These are phyloP conservation scores for Stomatorhinus ivindoensis DNA, from an alignment of 2,113 vertebrate species.

Conservation along the genomic window DNA sequence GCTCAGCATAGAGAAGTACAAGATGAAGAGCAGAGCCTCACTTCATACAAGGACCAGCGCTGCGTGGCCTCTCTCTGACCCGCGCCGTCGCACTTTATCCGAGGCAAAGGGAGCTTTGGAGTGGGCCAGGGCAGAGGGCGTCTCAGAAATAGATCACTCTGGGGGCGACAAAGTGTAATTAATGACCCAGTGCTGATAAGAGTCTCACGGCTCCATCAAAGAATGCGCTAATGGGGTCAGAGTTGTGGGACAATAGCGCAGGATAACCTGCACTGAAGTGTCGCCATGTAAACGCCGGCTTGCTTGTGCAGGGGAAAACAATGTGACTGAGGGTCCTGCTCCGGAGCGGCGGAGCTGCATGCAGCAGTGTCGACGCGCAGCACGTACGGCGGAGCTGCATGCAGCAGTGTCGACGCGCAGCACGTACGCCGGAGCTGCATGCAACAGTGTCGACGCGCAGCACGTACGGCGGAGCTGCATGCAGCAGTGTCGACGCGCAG, in stretches of 20 bases:
- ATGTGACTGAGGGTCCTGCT: background rate
- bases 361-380: too few relatives aligned
- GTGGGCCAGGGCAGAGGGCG: constrained; percentile 45
- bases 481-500: too few relatives aligned
- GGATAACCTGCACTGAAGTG: constrained; percentile 37
- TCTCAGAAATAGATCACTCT: constrained; percentile 69
- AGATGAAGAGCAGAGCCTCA: background rate
- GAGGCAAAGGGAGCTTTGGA: background rate
- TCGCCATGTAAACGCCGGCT: constrained; percentile 14
- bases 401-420: too few relatives aligned
- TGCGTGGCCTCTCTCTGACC: background rate
- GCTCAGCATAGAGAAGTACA: background rate
- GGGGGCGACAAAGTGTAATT: constrained; percentile 74
- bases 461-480: background rate
- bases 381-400: background rate
- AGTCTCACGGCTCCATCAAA: constrained; percentile 62
- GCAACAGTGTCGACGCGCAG: too few relatives aligned
- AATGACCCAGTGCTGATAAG: constrained; percentile 68
- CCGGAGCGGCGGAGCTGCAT: background rate
- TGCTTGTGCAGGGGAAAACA: background rate
- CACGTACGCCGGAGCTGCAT: background rate
- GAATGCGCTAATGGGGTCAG: constrained; percentile 72
- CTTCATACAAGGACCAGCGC: background rate
- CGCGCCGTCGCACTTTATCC: background rate
- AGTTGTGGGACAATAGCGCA: constrained; percentile 58